These are phyloP conservation scores for Nemapogon koenigi DNA, from an alignment of 2,888 invertebrate genomes.

Conservation along the genomic window DNA sequence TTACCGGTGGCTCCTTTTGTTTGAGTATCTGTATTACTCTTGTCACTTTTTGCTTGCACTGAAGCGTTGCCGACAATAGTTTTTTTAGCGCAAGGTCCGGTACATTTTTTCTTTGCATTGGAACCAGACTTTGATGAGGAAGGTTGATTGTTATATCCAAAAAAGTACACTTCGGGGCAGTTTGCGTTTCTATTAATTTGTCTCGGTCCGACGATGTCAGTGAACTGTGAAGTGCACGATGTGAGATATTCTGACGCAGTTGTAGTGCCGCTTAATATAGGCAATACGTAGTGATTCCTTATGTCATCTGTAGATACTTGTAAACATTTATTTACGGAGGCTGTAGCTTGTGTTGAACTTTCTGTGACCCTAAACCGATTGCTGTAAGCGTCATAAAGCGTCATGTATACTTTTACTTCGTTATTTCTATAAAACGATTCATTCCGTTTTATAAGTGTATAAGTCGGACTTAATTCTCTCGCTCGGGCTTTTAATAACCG, in stretches of 20 bases:
- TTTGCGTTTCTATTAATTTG: constrained; percentile 17
- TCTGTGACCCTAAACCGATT: too few relatives aligned
- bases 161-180: constrained; percentile 38
- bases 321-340: constrained; percentile 49
- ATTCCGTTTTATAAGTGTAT: too few relatives aligned
- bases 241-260: too few relatives aligned
- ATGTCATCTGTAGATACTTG: constrained; percentile 26
- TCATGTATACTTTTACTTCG: too few relatives aligned
- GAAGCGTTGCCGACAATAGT: constrained; percentile 10
- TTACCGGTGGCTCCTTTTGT: constrained; percentile 21
- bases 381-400: too few relatives aligned
- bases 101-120: background rate
- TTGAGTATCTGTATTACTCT: constrained; percentile 21
- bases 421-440: too few relatives aligned
- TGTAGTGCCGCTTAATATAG: background rate
- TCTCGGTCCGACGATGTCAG: constrained; percentile 12
- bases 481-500: too few relatives aligned
- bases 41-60: constrained; percentile 18
- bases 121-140: background rate
- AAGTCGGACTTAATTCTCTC: too few relatives aligned
- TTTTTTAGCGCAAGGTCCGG: background rate
- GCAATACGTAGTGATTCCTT: background rate
- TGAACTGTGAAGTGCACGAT: too few relatives aligned
- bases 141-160: constrained; percentile 30
- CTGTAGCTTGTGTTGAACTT: constrained; percentile 50